Percentiles rank a stretch among this genome's conserved stretches.
Conservation (phyloP, 2,113 vertebrate genomes). For the Opisthocomus hoazin region DNA sequence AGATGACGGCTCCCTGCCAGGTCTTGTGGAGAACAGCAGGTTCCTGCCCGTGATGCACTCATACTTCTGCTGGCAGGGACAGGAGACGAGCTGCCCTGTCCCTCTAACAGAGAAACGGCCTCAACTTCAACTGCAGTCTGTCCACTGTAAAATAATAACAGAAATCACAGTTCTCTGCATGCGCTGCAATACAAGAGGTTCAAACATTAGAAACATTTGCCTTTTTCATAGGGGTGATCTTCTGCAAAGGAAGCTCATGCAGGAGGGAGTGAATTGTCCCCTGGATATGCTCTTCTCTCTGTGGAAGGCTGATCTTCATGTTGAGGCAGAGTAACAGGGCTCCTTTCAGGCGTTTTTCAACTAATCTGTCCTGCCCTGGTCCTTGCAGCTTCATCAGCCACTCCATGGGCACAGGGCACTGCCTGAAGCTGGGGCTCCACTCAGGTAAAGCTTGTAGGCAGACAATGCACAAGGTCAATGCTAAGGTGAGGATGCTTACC, state of each 20-base stretch:
- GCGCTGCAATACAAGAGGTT: background rate
- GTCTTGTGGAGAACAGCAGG: background rate
- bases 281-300: too few relatives aligned
- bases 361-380: background rate
- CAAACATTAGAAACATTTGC: background rate
- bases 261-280: background rate
- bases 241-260: background rate
- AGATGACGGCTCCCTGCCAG: background rate
- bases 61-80: background rate
- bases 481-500: background rate
- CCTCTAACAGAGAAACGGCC: background rate
- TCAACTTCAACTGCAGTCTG: background rate
- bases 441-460: too few relatives aligned
- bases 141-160: background rate
- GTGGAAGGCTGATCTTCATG: background rate
- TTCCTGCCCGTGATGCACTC: too few relatives aligned
- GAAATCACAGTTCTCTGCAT: accelerated
- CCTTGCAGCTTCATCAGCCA: background rate
- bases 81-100: background rate
- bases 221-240: background rate
- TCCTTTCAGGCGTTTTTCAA: background rate
- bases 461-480: background rate
- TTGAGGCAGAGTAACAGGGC: background rate
- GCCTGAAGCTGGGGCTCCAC: background rate
- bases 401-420: accelerated